Evolutionary conservation across 2,888 invertebrate genomes (phyloP).

Genomic region (Pollenia amentaria): DNA sequence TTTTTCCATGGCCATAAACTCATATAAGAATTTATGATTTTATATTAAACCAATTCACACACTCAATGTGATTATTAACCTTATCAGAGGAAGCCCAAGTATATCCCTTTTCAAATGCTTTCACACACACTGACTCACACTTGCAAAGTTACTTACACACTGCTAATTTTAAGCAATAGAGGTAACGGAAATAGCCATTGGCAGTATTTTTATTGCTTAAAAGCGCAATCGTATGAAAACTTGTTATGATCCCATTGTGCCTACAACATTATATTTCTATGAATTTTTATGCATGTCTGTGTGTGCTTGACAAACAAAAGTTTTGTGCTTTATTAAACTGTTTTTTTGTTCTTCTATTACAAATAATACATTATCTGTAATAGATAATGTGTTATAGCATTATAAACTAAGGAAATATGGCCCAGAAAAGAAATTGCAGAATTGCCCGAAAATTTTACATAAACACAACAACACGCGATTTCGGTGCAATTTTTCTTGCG

Average conservation of each 20-base stretch:
- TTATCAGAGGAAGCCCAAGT: background rate
- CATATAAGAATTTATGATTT: slow-evolving; percentile 53
- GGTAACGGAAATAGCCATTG: slow-evolving; percentile 57
- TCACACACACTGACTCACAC: background rate
- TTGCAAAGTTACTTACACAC: background rate
- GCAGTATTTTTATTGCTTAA: slow-evolving; percentile 61
- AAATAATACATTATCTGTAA: background rate
- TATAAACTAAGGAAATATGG: too few species aligned
- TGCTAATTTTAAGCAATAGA: slow-evolving; percentile 26
- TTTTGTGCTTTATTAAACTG: background rate
- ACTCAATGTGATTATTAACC: slow-evolving; percentile 24
- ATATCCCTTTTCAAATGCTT: background rate
- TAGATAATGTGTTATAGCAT: too few species aligned
- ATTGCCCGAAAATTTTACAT: too few species aligned
- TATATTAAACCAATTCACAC: slow-evolving; percentile 43
- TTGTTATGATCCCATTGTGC: slow-evolving; percentile 48
- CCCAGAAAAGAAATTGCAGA: too few species aligned
- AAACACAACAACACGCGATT: too few species aligned
- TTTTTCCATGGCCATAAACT: slow-evolving; percentile 53
- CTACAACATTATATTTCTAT: background rate
- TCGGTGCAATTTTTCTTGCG: too few species aligned
- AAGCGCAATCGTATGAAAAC: slow-evolving; percentile 68
- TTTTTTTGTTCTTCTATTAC: background rate
- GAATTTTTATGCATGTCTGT: background rate
- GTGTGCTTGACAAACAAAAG: background rate